A percentile compares a stretch with the other conserved stretches of the same genome.
Evolutionary conservation across 2,888 invertebrate genomes (phyloP).

Genomic region (Petrolisthes cinctipes): DNA sequence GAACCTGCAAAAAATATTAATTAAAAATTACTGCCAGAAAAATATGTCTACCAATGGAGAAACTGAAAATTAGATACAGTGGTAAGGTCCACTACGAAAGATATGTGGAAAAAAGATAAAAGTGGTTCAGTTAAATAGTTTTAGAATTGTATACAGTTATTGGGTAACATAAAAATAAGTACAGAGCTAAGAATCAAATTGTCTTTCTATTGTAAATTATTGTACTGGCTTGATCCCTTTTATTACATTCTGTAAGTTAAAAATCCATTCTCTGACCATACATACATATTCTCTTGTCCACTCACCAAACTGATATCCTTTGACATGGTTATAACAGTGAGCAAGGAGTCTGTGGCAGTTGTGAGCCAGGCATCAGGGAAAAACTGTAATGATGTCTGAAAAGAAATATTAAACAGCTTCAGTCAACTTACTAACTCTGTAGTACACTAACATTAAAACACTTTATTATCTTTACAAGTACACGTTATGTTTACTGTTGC

Average conservation of each 20-base stretch:
- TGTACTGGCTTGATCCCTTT: neutral
- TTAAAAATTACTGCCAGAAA: too few species aligned
- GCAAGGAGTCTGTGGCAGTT: conserved; percentile 26
- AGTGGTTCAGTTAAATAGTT: too few species aligned
- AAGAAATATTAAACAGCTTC: neutral
- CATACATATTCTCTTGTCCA: too few species aligned
- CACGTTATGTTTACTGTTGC: too few species aligned
- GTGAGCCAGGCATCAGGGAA: conserved; percentile 48
- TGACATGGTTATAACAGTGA: conserved; percentile 23
- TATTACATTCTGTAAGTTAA: neutral
- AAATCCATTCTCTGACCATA: neutral
- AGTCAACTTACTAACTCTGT: too few species aligned
- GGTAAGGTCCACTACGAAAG: too few species aligned
- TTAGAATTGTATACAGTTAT: too few species aligned
- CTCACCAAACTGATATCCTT: conserved; percentile 28
- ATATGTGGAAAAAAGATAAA: too few species aligned
- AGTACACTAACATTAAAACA: too few species aligned
- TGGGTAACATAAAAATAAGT: neutral
- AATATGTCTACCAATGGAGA: too few species aligned
- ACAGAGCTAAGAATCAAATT: neutral
- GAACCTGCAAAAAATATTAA: conserved; percentile 5
- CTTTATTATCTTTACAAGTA: too few species aligned
- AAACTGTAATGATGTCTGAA: conserved; percentile 38
- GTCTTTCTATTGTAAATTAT: neutral
- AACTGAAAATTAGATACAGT: too few species aligned